Conservation (phyloP, 1,140 invertebrate genomes). For the Dinothrombium tinctorium region DNA sequence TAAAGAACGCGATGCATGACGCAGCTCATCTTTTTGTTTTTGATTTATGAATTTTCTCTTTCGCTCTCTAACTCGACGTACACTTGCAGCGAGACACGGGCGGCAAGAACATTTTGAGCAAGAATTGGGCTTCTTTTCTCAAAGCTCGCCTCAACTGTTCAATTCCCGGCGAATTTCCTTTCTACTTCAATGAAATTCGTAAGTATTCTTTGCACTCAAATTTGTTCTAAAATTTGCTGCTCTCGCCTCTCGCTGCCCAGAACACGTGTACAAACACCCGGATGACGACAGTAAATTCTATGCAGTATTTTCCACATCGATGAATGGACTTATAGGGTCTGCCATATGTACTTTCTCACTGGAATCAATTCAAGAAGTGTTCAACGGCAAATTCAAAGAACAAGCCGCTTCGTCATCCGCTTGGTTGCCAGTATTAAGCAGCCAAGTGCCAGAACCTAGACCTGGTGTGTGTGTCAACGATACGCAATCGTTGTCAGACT, state of each 20-base stretch:
- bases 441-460: slow-evolving; percentile 60
- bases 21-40: no score
- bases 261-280: slow-evolving; percentile 68
- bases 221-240: slow-evolving; percentile 4
- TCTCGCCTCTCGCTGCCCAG: slow-evolving; percentile 25
- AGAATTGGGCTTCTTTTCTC: slow-evolving; percentile 83
- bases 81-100: slow-evolving; percentile 45
- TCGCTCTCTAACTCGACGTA: no score
- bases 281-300: slow-evolving; percentile 69
- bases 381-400: slow-evolving; percentile 72
- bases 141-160: slow-evolving; percentile 89
- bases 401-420: slow-evolving; percentile 63
- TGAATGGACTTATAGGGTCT: slow-evolving; percentile 70
- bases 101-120: slow-evolving; percentile 67
- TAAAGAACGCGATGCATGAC: no score
- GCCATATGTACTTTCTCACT: slow-evolving; percentile 81
- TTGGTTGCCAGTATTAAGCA: slow-evolving; percentile 67
- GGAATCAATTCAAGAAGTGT: slow-evolving; percentile 61
- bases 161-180: slow-evolving; percentile 78
- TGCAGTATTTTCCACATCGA: slow-evolving; percentile 57
- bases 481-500: slow-evolving; percentile 49
- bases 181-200: slow-evolving; percentile 95
- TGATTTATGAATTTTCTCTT: no score
- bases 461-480: slow-evolving; percentile 74
- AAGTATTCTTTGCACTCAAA: slow-evolving; percentile 26